phyloP scores from a whole-genome alignment of 2,888 invertebrate genomes.

The Callyntrura sp. region DNA sequence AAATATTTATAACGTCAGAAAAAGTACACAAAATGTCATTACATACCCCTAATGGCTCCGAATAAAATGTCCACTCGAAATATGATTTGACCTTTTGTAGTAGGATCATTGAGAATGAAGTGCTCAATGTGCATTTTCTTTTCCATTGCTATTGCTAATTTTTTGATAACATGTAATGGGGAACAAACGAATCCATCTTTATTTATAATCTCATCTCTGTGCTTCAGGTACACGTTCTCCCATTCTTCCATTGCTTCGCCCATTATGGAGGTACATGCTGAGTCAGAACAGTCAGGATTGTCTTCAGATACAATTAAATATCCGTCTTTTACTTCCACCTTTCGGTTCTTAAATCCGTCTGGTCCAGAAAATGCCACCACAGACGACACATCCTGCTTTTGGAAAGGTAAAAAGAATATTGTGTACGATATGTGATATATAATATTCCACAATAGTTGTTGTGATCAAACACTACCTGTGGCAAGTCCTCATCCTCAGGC shows the following conservation, averaged over 20 bases:
- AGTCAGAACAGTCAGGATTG: not conserved
- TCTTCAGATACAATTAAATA: not conserved
- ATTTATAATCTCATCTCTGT: slow-evolving; percentile 15
- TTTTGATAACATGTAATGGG: slow-evolving; percentile 54
- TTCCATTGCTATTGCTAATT: not conserved
- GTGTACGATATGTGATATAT: too few relatives aligned
- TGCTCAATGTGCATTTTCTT: slow-evolving; percentile 45
- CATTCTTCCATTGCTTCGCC: not conserved
- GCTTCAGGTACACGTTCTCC: slow-evolving; percentile 38
- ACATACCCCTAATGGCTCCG: slow-evolving; percentile 33
- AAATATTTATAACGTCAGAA: not conserved
- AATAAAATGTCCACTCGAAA: slow-evolving; percentile 59
- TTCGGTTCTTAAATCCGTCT: slow-evolving; percentile 19
- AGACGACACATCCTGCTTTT: not conserved
- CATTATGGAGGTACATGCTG: not conserved
- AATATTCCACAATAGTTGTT: too few relatives aligned
- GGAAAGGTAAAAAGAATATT: too few relatives aligned
- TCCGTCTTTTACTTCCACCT: slow-evolving; percentile 37
- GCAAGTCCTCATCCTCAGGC: too few relatives aligned
- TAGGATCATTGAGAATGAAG: slow-evolving; percentile 20
- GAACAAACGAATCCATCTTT: slow-evolving; percentile 43
- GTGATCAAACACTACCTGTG: too few relatives aligned
- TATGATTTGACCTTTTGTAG: not conserved
- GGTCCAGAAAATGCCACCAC: not conserved
- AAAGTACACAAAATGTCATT: not conserved